Evolutionary conservation across 2,797 vertebrate species (phyloP).

Genomic region (Xiphophorus birchmanni): DNA sequence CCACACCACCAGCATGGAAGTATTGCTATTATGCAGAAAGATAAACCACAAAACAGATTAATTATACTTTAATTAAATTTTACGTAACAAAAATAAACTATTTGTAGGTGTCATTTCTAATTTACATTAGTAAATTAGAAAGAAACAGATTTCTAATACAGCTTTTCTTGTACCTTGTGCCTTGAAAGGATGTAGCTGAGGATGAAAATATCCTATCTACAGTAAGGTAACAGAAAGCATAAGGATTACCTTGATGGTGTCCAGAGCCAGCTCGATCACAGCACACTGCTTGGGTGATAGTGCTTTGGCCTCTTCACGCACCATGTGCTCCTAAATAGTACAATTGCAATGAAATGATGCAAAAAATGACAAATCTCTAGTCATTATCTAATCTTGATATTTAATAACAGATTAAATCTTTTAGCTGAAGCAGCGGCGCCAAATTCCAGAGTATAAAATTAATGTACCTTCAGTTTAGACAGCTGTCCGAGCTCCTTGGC

Average conservation of each 20-base stretch:
- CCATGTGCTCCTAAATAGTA: constrained; percentile 92
- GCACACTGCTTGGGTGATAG: constrained; percentile 97
- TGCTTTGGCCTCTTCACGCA: constrained; percentile 96
- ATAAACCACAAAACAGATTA: not conserved
- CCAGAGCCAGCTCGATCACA: constrained; percentile 94
- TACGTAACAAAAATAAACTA: too few relatives aligned
- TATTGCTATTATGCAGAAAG: constrained; percentile 87
- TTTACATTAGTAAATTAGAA: not conserved
- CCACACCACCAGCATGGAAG: constrained; percentile 96
- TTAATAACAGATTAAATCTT: constrained; percentile 11
- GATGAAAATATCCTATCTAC: not conserved
- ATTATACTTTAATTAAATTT: too few relatives aligned
- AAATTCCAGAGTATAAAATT: constrained; percentile 3
- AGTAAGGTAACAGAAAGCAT: not conserved
- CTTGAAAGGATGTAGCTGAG: not conserved
- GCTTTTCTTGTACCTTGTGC: not conserved
- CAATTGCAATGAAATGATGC: not conserved
- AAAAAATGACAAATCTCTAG: constrained; percentile 9
- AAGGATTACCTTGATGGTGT: constrained; percentile 93
- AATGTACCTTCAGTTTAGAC: constrained; percentile 94
- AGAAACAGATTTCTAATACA: not conserved
- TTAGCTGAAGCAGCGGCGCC: not conserved
- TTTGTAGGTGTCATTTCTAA: not conserved
- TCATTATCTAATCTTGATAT: not conserved
- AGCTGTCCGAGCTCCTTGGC: constrained; percentile 98